Evolutionary conservation across 2,113 vertebrate genomes (phyloP).

Genomic region (Ameiurus melas): DNA sequence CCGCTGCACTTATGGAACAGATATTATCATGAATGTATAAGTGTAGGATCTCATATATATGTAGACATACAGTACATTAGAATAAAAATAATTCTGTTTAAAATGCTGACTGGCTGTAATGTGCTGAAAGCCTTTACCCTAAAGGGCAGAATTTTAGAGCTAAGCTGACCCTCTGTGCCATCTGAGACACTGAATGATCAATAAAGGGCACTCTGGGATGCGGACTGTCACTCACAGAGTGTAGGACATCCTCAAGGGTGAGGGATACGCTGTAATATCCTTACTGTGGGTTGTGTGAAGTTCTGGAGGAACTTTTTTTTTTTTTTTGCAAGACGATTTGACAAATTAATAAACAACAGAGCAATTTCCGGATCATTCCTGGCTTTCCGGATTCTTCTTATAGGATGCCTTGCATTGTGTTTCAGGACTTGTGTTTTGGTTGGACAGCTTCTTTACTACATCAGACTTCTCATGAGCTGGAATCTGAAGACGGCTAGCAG

Average conservation of each 20-base stretch:
- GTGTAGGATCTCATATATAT: background rate
- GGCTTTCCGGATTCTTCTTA: background rate
- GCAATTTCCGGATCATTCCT: background rate
- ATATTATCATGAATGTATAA: background rate
- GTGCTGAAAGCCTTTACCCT: background rate
- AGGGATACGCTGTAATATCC: constrained; percentile 26
- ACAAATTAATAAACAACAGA: background rate
- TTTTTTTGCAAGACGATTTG: background rate
- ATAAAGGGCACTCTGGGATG: constrained; percentile 34
- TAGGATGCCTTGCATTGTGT: background rate
- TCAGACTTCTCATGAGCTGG: background rate
- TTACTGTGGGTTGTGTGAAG: background rate
- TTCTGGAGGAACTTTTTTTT: background rate
- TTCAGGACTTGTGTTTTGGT: background rate
- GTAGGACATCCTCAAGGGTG: constrained; percentile 30
- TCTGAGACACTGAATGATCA: constrained; percentile 36
- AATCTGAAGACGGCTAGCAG: background rate
- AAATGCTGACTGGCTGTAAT: constrained; percentile 2
- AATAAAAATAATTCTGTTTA: background rate
- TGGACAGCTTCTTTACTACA: background rate
- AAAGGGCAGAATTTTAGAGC: background rate
- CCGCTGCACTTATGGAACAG: background rate
- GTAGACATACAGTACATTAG: background rate
- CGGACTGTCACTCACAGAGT: constrained; percentile 44
- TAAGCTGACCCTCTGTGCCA: constrained; percentile 14